Conservation (phyloP, 2,888 invertebrate genomes). For the Morpho helenor region DNA sequence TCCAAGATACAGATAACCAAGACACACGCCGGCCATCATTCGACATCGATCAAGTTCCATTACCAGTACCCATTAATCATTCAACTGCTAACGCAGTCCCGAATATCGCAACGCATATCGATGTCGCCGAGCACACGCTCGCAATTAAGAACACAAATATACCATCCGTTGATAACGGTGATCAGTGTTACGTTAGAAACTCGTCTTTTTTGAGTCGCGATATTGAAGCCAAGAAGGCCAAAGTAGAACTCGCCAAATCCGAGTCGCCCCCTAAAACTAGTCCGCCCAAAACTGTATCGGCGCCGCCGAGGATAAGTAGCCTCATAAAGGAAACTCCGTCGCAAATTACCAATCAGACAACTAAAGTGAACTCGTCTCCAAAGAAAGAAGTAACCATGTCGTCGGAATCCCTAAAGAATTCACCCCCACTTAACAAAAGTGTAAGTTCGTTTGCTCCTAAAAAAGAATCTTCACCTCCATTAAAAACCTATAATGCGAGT, state of each 20-base stretch:
- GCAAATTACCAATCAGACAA: conserved; percentile 18
- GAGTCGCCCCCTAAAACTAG: conserved; percentile 24
- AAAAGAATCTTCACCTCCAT: conserved; percentile 16
- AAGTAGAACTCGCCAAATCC: conserved; percentile 22
- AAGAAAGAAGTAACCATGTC: conserved; percentile 21
- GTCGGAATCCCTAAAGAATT: conserved; percentile 16
- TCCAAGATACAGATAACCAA: neutral
- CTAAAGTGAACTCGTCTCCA: conserved; percentile 23
- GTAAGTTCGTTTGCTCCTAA: conserved; percentile 12
- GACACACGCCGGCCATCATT: neutral
- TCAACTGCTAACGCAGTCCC: neutral
- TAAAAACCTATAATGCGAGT: conserved; percentile 14
- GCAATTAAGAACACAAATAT: conserved; percentile 14
- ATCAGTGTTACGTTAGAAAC: conserved; percentile 49
- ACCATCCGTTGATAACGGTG: conserved; percentile 27
- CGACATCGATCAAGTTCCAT: conserved; percentile 5
- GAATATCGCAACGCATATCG: conserved; percentile 23
- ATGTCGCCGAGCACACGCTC: conserved; percentile 26
- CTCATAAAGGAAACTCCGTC: conserved; percentile 23
- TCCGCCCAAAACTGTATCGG: conserved; percentile 25
- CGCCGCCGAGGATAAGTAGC: conserved; percentile 26
- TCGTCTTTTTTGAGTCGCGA: conserved; percentile 58
- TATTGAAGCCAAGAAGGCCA: conserved; percentile 49
- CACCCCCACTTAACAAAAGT: conserved; percentile 24
- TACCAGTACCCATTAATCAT: neutral